Percentiles rank a stretch among this genome's conserved stretches.
phyloP scores from a whole-genome alignment of 2,113 vertebrate species.

The Merops nubicus region DNA sequence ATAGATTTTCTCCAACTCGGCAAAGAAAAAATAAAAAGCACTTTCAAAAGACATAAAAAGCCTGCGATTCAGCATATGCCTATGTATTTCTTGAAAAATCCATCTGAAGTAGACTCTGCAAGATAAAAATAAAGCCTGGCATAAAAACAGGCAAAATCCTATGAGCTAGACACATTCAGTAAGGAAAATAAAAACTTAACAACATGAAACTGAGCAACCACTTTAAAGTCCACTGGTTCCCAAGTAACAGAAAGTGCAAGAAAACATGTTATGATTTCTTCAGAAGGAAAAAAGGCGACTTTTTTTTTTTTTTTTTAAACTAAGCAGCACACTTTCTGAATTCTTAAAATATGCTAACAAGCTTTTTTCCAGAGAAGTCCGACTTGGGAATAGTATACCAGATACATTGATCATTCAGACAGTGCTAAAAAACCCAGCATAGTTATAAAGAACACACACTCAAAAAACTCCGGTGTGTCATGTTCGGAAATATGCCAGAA shows the following conservation, averaged over 20 bases:
- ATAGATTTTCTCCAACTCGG: not conserved
- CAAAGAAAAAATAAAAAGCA: not conserved
- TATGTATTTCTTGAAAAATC: not conserved
- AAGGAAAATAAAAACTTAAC: not conserved
- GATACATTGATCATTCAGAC: not conserved
- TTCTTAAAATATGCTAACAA: not conserved
- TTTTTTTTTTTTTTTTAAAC: too few species aligned
- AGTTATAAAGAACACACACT: not conserved
- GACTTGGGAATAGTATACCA: not conserved
- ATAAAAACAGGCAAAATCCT: not conserved
- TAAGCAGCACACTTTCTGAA: not conserved
- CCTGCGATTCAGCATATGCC: not conserved
- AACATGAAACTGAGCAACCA: not conserved
- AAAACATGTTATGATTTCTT: not conserved
- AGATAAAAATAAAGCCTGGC: not conserved
- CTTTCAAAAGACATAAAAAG: not conserved
- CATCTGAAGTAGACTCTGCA: not conserved
- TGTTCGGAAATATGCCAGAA: not conserved
- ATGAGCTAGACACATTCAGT: not conserved
- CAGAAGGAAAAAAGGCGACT: not conserved
- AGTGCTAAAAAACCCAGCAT: not conserved
- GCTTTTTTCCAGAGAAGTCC: not conserved
- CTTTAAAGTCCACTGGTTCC: not conserved
- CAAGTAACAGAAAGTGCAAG: not conserved
- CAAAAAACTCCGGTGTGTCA: fast-evolving